Conservation (phyloP, 2,888 invertebrate species). For the Andrena haemorrhoa region DNA sequence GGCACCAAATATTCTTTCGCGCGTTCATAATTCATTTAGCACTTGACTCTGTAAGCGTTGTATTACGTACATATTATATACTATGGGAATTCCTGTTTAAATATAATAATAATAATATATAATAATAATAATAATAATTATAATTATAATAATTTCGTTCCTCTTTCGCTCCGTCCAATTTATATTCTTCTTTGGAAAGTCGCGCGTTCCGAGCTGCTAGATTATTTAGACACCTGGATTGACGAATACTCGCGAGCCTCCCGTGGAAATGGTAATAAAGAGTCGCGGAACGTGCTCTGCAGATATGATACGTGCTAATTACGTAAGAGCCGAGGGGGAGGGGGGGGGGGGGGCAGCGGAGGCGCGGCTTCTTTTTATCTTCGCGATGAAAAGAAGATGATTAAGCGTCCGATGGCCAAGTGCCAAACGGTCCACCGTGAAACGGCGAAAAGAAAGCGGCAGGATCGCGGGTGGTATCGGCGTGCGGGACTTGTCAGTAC, state of each 20-base stretch:
- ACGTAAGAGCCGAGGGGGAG: conserved; percentile 48
- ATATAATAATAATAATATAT: too few relatives aligned
- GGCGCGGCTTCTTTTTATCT: conserved; percentile 64
- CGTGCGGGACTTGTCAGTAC: conserved; percentile 49
- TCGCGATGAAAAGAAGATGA: conserved; percentile 64
- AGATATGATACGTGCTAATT: conserved; percentile 54
- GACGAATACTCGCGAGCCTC: background rate
- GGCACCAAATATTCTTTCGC: too few relatives aligned
- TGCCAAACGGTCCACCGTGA: conserved; percentile 62
- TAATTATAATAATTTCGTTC: background rate
- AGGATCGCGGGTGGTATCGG: conserved; percentile 44
- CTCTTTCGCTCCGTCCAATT: background rate
- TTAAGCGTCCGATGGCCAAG: conserved; percentile 60
- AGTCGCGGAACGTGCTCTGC: background rate
- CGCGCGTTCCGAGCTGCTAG: background rate
- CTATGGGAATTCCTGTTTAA: too few relatives aligned
- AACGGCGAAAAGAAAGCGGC: conserved; percentile 52
- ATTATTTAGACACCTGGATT: too few relatives aligned
- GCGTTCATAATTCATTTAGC: too few relatives aligned
- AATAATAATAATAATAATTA: too few relatives aligned
- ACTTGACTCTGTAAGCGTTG: too few relatives aligned
- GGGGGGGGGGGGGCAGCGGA: conserved; percentile 3
- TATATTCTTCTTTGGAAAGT: background rate
- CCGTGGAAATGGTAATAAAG: background rate
- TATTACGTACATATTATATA: too few relatives aligned